Percentiles rank a stretch among this genome's conserved stretches.
These are phyloP conservation scores for Falco concolor DNA, from an alignment of 2,797 vertebrate species.

Conservation along the genomic window DNA sequence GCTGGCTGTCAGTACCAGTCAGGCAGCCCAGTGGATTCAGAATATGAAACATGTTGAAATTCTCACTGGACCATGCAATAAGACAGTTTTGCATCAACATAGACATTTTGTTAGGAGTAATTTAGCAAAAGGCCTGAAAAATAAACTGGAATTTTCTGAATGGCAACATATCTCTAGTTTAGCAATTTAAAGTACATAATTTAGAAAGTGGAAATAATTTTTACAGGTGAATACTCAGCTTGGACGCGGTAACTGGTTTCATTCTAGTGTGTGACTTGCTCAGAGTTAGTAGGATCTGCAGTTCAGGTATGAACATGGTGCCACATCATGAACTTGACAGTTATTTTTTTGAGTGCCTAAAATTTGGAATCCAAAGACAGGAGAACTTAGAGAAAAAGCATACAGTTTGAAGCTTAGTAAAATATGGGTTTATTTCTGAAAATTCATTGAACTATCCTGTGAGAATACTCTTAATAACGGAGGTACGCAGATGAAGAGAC, in stretches of 20 bases:
- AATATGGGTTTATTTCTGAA: not conserved
- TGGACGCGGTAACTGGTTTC: not conserved
- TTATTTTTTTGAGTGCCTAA: not conserved
- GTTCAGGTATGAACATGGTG: rapidly evolving
- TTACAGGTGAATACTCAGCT: not conserved
- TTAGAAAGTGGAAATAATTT: not conserved
- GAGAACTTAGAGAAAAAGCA: not conserved
- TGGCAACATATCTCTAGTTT: not conserved
- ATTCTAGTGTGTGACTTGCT: not conserved
- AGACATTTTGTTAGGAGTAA: not conserved
- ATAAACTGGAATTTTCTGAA: not conserved
- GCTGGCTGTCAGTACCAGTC: not conserved
- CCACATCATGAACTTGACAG: rapidly evolving
- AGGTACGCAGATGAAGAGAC: not conserved
- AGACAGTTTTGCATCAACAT: not conserved
- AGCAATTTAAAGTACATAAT: not conserved
- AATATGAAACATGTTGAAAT: not conserved
- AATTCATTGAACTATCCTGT: not conserved
- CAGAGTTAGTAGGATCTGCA: not conserved
- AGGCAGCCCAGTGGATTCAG: not conserved
- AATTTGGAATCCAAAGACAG: not conserved
- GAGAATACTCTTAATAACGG: not conserved
- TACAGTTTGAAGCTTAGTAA: not conserved
- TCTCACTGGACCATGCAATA: rapidly evolving
- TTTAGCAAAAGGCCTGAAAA: not conserved